Percentiles rank a stretch among this genome's conserved stretches.
Conservation (phyloP, 2,888 invertebrate species). For the Dryomyza anilis region DNA sequence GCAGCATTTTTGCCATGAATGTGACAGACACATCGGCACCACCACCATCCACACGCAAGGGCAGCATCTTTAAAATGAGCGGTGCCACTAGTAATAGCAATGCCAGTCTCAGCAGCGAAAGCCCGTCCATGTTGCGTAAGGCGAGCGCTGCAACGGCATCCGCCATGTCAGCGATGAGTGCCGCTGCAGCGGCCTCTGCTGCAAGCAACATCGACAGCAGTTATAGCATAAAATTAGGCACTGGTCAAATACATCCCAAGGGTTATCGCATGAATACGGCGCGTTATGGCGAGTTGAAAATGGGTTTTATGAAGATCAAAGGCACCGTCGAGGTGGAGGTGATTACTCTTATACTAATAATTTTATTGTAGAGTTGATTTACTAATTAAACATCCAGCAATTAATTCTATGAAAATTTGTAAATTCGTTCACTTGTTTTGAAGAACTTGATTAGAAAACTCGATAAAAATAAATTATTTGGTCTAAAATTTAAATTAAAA, state of each 20-base stretch:
- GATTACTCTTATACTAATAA: no score
- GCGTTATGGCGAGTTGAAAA: slow-evolving; percentile 80
- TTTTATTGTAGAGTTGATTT: no score
- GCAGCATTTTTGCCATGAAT: slow-evolving; percentile 32
- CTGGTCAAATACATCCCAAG: slow-evolving; percentile 81
- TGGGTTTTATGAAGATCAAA: slow-evolving; percentile 88
- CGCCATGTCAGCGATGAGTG: background rate
- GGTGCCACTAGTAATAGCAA: no score
- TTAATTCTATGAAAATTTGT: no score
- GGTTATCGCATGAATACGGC: slow-evolving; percentile 73
- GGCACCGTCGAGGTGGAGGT: slow-evolving; percentile 89
- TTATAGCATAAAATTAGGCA: slow-evolving; percentile 76
- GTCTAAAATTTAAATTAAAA: no score
- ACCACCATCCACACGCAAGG: slow-evolving; percentile 38
- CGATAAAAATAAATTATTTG: no score
- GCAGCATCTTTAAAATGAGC: slow-evolving; percentile 43
- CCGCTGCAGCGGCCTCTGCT: slow-evolving; percentile 25
- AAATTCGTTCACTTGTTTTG: no score
- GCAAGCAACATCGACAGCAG: slow-evolving; percentile 52
- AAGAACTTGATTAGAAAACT: no score
- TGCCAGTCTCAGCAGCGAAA: slow-evolving; percentile 37
- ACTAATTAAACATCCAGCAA: no score
- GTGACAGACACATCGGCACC: background rate
- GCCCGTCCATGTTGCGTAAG: slow-evolving; percentile 43
- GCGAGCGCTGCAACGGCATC: slow-evolving; percentile 44